Evolutionary conservation across 2,797 vertebrate species (phyloP).

Genomic region (Danio choprae): DNA sequence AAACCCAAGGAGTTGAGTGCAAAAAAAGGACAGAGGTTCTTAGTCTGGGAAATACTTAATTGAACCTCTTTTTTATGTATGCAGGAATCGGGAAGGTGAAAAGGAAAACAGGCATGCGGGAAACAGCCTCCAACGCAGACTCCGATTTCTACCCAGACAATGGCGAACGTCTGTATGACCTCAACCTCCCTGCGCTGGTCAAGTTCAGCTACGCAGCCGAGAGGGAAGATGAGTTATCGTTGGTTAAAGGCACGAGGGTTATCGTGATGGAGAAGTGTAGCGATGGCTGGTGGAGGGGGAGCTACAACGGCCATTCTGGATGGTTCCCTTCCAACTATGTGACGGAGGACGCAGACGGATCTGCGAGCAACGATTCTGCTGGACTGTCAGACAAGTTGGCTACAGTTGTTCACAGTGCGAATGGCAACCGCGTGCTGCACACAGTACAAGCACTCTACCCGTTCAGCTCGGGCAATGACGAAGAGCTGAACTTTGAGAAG

Average conservation of each 20-base stretch:
- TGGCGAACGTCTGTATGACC: slow-evolving; percentile 88
- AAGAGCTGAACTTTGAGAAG: slow-evolving; percentile 93
- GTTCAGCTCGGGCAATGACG: slow-evolving; percentile 88
- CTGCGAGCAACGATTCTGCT: slow-evolving; percentile 80
- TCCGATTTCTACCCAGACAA: slow-evolving; percentile 84
- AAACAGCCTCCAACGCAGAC: slow-evolving; percentile 83
- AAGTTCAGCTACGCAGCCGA: slow-evolving; percentile 91
- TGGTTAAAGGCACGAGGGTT: slow-evolving; percentile 89
- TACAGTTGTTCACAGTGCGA: slow-evolving; percentile 81
- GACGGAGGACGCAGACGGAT: slow-evolving; percentile 87
- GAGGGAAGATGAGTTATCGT: slow-evolving; percentile 89
- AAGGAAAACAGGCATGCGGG: slow-evolving; percentile 85
- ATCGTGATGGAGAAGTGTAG: slow-evolving; percentile 95
- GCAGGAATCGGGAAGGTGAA: slow-evolving; percentile 91
- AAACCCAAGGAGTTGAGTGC: background rate
- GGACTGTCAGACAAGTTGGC: slow-evolving; percentile 87
- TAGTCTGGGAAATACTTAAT: background rate
- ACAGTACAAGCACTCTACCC: slow-evolving; percentile 92
- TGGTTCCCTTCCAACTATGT: slow-evolving; percentile 96
- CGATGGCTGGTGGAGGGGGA: slow-evolving; percentile 93
- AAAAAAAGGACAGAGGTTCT: background rate
- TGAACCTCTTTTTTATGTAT: background rate
- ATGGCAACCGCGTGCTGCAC: slow-evolving; percentile 84
- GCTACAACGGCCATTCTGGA: slow-evolving; percentile 86
- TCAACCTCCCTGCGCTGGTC: slow-evolving; percentile 89